Percentiles rank a stretch among this genome's conserved stretches.
These are phyloP conservation scores for Bubo bubo DNA, from an alignment of 2,113 vertebrate species.

Conservation along the genomic window DNA sequence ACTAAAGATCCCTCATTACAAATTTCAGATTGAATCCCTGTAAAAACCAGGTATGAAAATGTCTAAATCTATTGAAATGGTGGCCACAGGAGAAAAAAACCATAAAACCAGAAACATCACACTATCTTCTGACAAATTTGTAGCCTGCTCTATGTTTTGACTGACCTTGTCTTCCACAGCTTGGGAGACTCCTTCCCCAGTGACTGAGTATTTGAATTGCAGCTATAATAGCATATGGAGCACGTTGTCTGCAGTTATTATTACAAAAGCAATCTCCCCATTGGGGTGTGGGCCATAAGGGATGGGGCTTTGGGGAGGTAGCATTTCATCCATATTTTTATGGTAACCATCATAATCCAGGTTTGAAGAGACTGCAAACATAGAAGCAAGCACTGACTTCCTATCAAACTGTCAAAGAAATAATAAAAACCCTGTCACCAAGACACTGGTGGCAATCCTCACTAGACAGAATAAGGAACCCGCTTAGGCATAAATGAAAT, in stretches of 20 bases:
- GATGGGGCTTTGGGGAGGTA: slow-evolving; percentile 75
- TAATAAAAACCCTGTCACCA: slow-evolving; percentile 47
- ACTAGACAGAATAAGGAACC: slow-evolving; percentile 21
- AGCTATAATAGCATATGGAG: slow-evolving; percentile 84
- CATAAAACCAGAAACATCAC: not conserved
- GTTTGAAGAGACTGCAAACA: slow-evolving; percentile 70
- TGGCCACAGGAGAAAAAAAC: not conserved
- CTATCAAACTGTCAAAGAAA: slow-evolving; percentile 77
- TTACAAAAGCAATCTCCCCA: slow-evolving; percentile 79
- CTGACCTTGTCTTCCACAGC: slow-evolving; percentile 83
- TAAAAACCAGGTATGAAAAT: slow-evolving; percentile 18
- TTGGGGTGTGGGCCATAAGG: slow-evolving; percentile 77
- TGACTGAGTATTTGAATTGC: slow-evolving; percentile 76
- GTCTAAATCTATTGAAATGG: not conserved
- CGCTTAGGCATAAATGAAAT: slow-evolving; percentile 46
- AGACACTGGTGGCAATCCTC: slow-evolving; percentile 11
- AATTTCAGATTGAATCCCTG: slow-evolving; percentile 37
- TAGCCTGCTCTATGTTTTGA: slow-evolving; percentile 17
- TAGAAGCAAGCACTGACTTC: slow-evolving; percentile 72
- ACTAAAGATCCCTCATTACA: not conserved
- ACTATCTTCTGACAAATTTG: slow-evolving; percentile 35
- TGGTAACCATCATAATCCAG: slow-evolving; percentile 75
- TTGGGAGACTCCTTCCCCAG: slow-evolving; percentile 75
- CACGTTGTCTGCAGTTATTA: slow-evolving; percentile 77
- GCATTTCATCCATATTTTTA: slow-evolving; percentile 77